Base-by-base conservation (phyloP, 2,888 invertebrate species). In the Tenthredo distinguenda region DNA sequence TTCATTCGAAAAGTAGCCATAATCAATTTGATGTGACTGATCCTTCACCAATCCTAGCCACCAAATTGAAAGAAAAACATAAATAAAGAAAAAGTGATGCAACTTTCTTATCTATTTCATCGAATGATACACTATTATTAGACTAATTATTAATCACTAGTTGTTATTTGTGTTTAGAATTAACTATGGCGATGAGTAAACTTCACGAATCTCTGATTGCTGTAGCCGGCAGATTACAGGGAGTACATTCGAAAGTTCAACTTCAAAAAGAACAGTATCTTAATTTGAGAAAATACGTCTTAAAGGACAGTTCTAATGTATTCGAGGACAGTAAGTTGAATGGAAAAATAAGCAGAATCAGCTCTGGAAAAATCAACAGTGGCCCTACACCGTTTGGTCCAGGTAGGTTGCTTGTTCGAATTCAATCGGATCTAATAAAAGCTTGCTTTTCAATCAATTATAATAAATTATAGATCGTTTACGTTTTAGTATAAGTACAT, bases 131-230 rank as follows among this genome's bases (percentile, higher is more conserved):
- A 37, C 5, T 37, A 3, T 37, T 62, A 21, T 26, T 31, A 40
- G 18, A 84, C 12, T 31, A 18, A 26, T 34, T 76, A 47, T 26
- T 76, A 18, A 26, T 12, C 12, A 9, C 12, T 34, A 18, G 26
- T 1, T 7, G 18, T 84, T 84, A 26, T 62, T 62, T 26, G 4
- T 62, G 26, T 62, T 21, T 62, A 97, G 98, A 98, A 93, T 92
- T 98, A 86, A 96, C 97, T 12, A 94, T 96, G 84, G 96, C 98
- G 26, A 96, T 98, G 94, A 95, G 96, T 50, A 96, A 97, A 90
- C 95, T 98, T 90, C 97, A 98, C 92, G 98, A 98, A 92, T 97
- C 97, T 2, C 96, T 98, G 90, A 96, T 98, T 50, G 97, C 97
- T 0, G 93, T 98, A 85, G 98, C 98, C n/a, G 98, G 98, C 0